A percentile compares a stretch with the other conserved stretches of the same genome.
phyloP scores from a whole-genome alignment of 1,140 invertebrate genomes.

The Diorhabda elongata region DNA sequence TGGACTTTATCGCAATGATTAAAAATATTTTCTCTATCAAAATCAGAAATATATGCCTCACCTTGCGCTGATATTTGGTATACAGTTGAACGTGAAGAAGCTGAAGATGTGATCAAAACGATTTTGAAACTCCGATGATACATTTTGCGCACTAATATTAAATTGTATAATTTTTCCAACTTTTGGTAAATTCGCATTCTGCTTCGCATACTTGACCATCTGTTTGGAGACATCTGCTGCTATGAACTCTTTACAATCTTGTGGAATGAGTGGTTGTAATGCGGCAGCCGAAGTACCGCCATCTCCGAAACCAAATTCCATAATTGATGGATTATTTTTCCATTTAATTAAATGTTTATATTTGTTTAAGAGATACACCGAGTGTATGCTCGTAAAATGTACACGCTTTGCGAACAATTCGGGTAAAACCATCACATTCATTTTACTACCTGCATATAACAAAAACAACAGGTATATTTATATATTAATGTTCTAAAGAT shows the following conservation, averaged over 20 bases:
- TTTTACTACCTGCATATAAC: too few species aligned
- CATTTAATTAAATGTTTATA: constrained; percentile 3
- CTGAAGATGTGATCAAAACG: constrained; percentile 2
- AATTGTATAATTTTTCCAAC: constrained; percentile 6
- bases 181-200: neutral
- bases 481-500: too few species aligned
- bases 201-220: neutral
- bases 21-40: too few species aligned
- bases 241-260: neutral
- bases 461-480: too few species aligned
- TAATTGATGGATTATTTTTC: constrained; percentile 1
- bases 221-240: neutral
- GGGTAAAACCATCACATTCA: neutral
- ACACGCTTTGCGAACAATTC: neutral
- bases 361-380: constrained; percentile 4
- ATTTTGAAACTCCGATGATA: neutral
- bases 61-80: neutral
- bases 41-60: too few species aligned
- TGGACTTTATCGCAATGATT: too few species aligned
- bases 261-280: neutral
- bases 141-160: neutral
- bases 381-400: neutral
- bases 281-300: neutral
- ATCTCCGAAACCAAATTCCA: constrained; percentile 1
- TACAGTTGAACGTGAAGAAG: neutral